Evolutionary conservation across 1,140 invertebrate genomes (phyloP), one percentile per base, ranked within the genome.

Genomic region (Saxidomus purpurata): DNA sequence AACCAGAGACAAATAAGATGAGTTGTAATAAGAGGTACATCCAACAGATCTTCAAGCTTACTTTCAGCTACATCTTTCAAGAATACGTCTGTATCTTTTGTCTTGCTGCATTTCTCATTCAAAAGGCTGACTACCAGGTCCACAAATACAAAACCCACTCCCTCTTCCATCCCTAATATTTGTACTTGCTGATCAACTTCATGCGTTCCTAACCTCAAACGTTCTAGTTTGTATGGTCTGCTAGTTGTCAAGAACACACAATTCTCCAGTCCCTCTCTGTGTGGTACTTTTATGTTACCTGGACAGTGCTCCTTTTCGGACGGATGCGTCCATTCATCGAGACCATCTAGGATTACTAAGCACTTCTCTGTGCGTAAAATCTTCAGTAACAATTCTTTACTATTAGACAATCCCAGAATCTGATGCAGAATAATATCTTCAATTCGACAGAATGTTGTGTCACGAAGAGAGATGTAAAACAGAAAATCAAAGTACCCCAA

Each of bases 391-490:
- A 61, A 9, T 34, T 59, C 49, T 34, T 59, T 81, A 25, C 36
- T 34, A 2, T 69, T n/a, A 8, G 9, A 22, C 6, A n/a, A 25
- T 2, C 28, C 15, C 1, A 71, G 34, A 4, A 84, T 19, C 13
- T 84, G 81, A 19, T 69, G 38, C 13, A 47, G 17, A 49, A 84
- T 84, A 31, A 84, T 84, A 17, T 84, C 67, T 13, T 84, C 81
- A 31, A 84, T 71, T n/a, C 28, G 31, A n/a, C 61, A 84, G 13
- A 34, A 38, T 25, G 43, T 19, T 2, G 61, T 59, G 13, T 71
- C 43, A 1, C 43, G 13, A 6, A 69, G 25, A 67, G 34, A 28
- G 19, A 71, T 38, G 31, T 47, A 84, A 43, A 84, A 67, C 59
- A 84, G 28, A 34, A 69, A 84, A 28, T 69, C 81, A 47, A 84